These are phyloP conservation scores for Cydia strobilella DNA, from an alignment of 1,140 invertebrate species.

Conservation along the genomic window DNA sequence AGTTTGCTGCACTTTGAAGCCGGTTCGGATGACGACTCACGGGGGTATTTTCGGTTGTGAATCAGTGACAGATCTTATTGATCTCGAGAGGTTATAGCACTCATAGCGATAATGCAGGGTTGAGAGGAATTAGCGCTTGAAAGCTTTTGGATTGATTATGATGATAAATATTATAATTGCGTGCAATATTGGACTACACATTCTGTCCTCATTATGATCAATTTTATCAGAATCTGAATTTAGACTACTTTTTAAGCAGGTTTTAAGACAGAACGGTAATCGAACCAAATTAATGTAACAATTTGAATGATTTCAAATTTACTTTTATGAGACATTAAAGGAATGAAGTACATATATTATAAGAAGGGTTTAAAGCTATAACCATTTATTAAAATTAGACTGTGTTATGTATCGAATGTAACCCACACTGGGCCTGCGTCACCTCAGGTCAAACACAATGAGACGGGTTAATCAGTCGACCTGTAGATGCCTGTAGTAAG, in stretches of 20 bases:
- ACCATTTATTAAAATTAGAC: not conserved
- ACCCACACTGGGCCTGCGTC: not conserved
- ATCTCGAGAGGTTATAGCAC: not conserved
- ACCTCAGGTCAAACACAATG: conserved; percentile 1
- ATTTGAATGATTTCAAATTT: no score
- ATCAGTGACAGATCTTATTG: conserved; percentile 25
- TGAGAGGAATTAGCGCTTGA: not conserved
- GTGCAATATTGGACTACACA: not conserved
- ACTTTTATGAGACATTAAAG: no score
- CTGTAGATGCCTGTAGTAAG: no score
- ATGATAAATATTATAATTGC: not conserved
- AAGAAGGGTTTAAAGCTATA: no score
- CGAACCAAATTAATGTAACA: no score
- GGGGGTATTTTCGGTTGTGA: conserved; percentile 16
- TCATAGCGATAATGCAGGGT: conserved; percentile 1
- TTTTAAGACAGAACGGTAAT: no score
- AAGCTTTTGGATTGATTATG: not conserved
- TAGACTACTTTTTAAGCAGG: no score
- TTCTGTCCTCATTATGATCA: no score
- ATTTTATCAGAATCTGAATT: no score
- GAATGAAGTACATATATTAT: no score
- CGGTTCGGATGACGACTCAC: conserved; percentile 22
- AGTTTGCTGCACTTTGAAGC: not conserved
- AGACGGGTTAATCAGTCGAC: conserved; percentile 12
- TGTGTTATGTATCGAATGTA: not conserved